Conservation (phyloP, 2,888 invertebrate genomes). For the Cerastis rubricosa region DNA sequence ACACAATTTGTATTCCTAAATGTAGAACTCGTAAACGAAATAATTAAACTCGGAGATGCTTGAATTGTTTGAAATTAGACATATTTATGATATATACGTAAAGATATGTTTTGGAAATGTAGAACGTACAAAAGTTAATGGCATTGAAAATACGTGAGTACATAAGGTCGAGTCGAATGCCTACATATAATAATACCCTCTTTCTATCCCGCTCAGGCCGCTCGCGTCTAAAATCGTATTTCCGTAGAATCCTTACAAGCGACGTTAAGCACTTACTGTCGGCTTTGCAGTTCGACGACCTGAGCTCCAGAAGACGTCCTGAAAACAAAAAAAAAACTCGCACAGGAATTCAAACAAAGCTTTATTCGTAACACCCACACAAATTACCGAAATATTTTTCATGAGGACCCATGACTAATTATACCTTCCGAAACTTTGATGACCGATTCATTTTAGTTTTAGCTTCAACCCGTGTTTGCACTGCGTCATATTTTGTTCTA, state of each 20-base stretch:
- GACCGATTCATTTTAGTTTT: slow-evolving; percentile 69
- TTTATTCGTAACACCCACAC: slow-evolving; percentile 73
- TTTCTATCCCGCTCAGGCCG: slow-evolving; percentile 77
- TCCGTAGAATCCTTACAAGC: slow-evolving; percentile 91
- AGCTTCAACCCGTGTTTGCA: slow-evolving; percentile 57
- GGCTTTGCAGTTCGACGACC: slow-evolving; percentile 90
- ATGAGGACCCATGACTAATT: slow-evolving; percentile 72
- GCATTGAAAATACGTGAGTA: slow-evolving; percentile 72
- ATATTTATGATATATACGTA: slow-evolving; percentile 59
- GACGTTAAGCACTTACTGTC: slow-evolving; percentile 88
- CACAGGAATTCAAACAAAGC: slow-evolving; percentile 80
- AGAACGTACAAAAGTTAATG: slow-evolving; percentile 67
- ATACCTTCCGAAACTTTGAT: slow-evolving; percentile 62
- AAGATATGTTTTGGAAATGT: slow-evolving; percentile 34
- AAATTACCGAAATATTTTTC: slow-evolving; percentile 56
- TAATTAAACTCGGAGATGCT: slow-evolving; percentile 72
- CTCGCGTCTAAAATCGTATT: slow-evolving; percentile 89
- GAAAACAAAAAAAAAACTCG: slow-evolving; percentile 75
- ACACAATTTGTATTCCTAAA: slow-evolving; percentile 69
- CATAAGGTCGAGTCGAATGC: slow-evolving; percentile 50
- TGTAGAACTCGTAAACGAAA: slow-evolving; percentile 77
- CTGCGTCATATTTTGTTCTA: slow-evolving; percentile 73
- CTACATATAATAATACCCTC: slow-evolving; percentile 71
- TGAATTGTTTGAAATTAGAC: slow-evolving; percentile 71
- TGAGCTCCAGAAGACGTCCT: slow-evolving; percentile 81